These are phyloP conservation scores for Alfaro cultratus DNA, from an alignment of 2,797 vertebrate genomes.

Conservation along the genomic window DNA sequence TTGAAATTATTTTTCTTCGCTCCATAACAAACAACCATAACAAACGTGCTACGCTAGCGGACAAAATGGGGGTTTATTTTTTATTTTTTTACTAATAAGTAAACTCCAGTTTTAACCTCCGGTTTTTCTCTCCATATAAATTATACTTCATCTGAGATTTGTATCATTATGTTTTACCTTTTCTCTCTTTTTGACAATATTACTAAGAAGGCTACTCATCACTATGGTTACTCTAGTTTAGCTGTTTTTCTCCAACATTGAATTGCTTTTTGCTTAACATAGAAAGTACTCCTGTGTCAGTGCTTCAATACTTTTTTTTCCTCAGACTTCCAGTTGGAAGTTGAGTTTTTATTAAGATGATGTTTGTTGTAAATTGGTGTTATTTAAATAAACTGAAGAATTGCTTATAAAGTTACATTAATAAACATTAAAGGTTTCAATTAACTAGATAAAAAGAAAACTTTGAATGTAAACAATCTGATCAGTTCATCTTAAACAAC, in stretches of 20 bases:
- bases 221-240: not conserved
- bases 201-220: not conserved
- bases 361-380: not conserved
- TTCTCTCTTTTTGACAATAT: not conserved
- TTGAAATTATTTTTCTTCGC: too few species aligned
- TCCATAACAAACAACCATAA: too few species aligned
- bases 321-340: not conserved
- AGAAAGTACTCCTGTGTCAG: not conserved
- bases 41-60: too few species aligned
- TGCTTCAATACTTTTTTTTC: not conserved
- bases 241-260: not conserved
- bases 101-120: not conserved
- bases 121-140: not conserved
- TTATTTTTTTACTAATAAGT: too few species aligned
- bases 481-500: not conserved
- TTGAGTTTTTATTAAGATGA: not conserved
- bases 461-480: not conserved
- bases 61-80: too few species aligned
- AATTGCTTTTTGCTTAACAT: too few species aligned
- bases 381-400: not conserved
- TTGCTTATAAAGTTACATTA: not conserved
- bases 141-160: not conserved
- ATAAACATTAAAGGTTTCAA: not conserved
- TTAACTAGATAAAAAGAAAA: not conserved
- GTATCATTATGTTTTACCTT: not conserved